These are phyloP conservation scores for Dicerorhinus sumatrensis DNA, from an alignment of 2,113 vertebrate species.

Conservation along the genomic window DNA sequence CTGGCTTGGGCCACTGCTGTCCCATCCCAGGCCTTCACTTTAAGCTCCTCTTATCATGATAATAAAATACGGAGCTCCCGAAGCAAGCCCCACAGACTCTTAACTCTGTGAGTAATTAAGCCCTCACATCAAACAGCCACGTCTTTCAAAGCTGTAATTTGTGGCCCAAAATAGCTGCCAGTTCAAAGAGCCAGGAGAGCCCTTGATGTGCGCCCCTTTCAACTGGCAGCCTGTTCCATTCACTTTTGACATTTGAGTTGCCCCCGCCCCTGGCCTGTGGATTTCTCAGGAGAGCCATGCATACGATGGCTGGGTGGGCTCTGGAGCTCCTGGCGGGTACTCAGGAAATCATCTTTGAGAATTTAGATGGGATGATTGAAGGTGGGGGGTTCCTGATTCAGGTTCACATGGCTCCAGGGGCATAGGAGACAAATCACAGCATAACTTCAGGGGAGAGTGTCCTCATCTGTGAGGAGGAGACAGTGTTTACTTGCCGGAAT, in stretches of 20 bases:
- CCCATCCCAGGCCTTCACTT: background rate
- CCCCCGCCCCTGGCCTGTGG: background rate
- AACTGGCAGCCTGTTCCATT: background rate
- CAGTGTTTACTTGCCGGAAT: background rate
- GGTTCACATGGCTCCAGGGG: background rate
- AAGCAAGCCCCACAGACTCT: conserved; percentile 1
- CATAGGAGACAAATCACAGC: background rate
- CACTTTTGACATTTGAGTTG: background rate
- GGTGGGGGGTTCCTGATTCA: background rate
- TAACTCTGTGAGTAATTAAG: conserved; percentile 66
- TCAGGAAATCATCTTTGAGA: background rate
- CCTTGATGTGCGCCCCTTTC: background rate
- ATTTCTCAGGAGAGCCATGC: background rate
- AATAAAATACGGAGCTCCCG: conserved; percentile 44
- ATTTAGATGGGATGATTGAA: background rate
- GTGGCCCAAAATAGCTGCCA: conserved; percentile 68
- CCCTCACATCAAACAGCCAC: conserved; percentile 64
- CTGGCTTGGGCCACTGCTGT: background rate
- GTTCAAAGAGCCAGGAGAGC: conserved; percentile 54
- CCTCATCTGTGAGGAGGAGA: background rate
- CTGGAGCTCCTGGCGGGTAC: background rate
- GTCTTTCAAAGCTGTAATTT: conserved; percentile 78
- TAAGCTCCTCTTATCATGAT: background rate
- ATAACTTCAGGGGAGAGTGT: background rate
- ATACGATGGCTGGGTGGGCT: background rate